Base-by-base conservation (phyloP, 2,113 vertebrate species). In the Lamprologus ornatipinnis region DNA sequence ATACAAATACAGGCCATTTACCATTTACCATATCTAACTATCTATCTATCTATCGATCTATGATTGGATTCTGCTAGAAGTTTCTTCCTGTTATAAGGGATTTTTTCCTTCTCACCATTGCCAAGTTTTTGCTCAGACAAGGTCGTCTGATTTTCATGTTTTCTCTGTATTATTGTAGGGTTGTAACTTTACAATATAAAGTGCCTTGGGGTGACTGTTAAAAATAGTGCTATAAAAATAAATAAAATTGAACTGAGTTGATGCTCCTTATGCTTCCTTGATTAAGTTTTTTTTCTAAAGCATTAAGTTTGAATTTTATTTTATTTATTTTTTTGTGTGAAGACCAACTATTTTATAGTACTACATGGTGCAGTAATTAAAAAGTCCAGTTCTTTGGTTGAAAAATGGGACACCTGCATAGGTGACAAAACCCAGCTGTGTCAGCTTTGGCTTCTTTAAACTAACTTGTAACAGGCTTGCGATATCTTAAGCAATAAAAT, bases 31-130 rank as follows among this genome's bases (percentile, higher is more conserved):
- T 31, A 31, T 31, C 28, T 31, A 6, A 2, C 47, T 37, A 37
- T 37, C 49, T 3, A 49, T n/a, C 23, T 2, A 51, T 19, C 49
- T 3, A 49, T n/a, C 19, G 0, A 42, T 42, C 40, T 26, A 26
- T 15, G 21, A 57, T 28, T 57, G 54, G 54, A 26, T 57, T 57
- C 13, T 57, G 55, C 7, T 15, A 0, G 4, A 58, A 26, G 13
- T 28, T 57, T 28, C 13, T 57, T 58, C 23, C 23, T 58, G 55
- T 58, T 28, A 58, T 2, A 58, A 58, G 23, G 5, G 55, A 17
- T 15, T 28, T 58, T 9, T 58, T 58, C 14, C 26, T 6, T 17
- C 14, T 9, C 26, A 15, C 7, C 26, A 15, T 31, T 58, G 55
- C 2, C 55, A 58, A 28, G 55, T 58, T 9, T 2, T 58, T 58